phyloP scores from a whole-genome alignment of 1,140 invertebrate species.

The Ceratina japonica region DNA sequence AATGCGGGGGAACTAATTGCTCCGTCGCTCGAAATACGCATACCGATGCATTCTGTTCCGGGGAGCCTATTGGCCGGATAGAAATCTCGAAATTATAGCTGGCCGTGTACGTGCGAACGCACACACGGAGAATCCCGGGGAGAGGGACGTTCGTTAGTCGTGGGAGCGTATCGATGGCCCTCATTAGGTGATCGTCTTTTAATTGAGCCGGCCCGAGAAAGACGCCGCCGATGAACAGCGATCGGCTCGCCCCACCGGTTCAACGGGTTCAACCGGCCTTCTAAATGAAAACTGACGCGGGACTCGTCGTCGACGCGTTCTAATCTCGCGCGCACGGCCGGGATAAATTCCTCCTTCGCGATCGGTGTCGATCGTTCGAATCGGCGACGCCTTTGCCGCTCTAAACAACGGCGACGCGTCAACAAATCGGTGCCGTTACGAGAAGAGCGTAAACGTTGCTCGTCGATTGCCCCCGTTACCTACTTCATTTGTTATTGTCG shows the following conservation, averaged over 20 bases:
- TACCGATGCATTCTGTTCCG: constrained; percentile 3
- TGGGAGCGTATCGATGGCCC: constrained; percentile 46
- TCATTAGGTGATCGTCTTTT: constrained; percentile 63
- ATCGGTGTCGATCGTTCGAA: constrained; percentile 2
- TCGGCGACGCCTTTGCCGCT: background rate
- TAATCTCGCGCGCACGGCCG: constrained; percentile 16
- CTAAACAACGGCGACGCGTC: background rate
- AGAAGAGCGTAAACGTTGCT: no score
- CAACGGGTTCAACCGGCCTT: background rate
- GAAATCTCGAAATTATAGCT: constrained; percentile 42
- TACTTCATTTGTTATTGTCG: background rate
- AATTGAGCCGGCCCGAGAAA: constrained; percentile 46
- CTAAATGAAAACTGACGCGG: constrained; percentile 18
- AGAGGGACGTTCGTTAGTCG: constrained; percentile 25
- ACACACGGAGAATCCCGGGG: constrained; percentile 37
- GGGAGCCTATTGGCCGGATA: background rate
- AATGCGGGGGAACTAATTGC: constrained; percentile 26
- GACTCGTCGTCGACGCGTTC: constrained; percentile 29
- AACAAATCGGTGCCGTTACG: background rate
- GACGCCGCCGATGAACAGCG: constrained; percentile 21
- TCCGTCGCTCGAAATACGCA: background rate
- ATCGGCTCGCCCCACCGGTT: constrained; percentile 54
- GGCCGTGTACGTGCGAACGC: constrained; percentile 23
- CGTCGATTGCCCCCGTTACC: no score
- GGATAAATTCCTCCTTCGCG: background rate